Conservation (phyloP, 2,888 invertebrate species). For the Nephrotoma appendiculata region DNA sequence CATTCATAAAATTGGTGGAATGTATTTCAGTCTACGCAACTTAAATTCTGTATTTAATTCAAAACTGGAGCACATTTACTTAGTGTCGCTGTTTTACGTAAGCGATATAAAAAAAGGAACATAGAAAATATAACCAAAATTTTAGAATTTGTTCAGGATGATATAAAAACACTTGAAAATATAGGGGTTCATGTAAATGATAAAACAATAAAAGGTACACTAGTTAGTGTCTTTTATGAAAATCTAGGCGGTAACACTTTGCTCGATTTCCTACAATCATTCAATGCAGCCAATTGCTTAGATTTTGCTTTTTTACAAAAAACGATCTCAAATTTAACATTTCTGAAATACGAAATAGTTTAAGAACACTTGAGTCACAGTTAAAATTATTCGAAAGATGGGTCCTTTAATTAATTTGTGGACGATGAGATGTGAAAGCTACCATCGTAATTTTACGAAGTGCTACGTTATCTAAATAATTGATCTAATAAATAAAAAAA, state of each 20-base stretch:
- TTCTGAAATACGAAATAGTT: background rate
- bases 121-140: background rate
- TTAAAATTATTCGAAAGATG: background rate
- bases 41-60: background rate
- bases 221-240: background rate
- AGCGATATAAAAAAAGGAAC: background rate
- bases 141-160: background rate
- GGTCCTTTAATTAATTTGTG: too few species aligned
- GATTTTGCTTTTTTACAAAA: background rate
- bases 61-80: background rate
- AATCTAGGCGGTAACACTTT: too few species aligned
- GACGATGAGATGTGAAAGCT: too few species aligned
- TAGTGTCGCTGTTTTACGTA: background rate
- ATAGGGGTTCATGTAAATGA: background rate
- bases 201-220: background rate
- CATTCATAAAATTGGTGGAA: background rate
- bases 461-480: too few species aligned
- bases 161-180: background rate
- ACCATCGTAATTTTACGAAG: too few species aligned
- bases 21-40: background rate
- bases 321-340: background rate
- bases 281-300: conserved; percentile 2
- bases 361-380: background rate
- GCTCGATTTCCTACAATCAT: background rate
- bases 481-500: too few species aligned